A percentile compares a stretch with the other conserved stretches of the same genome.
These are phyloP conservation scores for Xenopus borealis DNA, from an alignment of 2,113 vertebrate genomes.

Conservation along the genomic window DNA sequence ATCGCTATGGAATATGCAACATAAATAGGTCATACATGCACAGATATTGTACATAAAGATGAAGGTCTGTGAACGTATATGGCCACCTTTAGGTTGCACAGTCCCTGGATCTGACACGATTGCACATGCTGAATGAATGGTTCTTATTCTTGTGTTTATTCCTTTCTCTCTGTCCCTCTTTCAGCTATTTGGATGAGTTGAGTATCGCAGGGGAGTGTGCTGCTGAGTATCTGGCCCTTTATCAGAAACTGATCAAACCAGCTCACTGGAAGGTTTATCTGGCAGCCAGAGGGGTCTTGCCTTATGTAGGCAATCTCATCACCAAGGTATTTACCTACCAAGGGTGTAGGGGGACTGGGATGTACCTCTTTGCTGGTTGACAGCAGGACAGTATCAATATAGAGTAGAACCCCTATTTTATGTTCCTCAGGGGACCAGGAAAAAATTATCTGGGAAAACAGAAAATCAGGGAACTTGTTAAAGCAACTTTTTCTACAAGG, in stretches of 20 bases:
- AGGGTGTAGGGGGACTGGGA: background rate
- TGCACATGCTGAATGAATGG: background rate
- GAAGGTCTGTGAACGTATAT: too few relatives aligned
- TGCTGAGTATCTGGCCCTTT: slow-evolving; percentile 88
- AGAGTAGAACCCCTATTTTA: too few relatives aligned
- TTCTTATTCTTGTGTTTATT: background rate
- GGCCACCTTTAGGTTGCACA: too few relatives aligned
- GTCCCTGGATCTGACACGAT: background rate
- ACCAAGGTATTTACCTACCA: slow-evolving; percentile 78
- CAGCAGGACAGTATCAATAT: background rate
- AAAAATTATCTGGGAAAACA: too few relatives aligned
- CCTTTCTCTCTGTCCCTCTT: slow-evolving; percentile 6
- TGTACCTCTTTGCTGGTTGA: background rate
- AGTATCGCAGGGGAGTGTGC: slow-evolving; percentile 94
- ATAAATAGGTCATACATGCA: too few relatives aligned
- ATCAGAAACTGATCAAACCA: slow-evolving; percentile 95
- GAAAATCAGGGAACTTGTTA: too few relatives aligned
- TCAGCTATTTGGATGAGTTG: slow-evolving; percentile 93
- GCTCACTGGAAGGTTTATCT: slow-evolving; percentile 97
- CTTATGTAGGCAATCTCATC: slow-evolving; percentile 94
- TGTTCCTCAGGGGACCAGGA: too few relatives aligned
- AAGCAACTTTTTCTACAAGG: too few relatives aligned
- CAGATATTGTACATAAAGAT: too few relatives aligned
- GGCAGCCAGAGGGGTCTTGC: slow-evolving; percentile 90
- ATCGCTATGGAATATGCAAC: too few relatives aligned